Percentiles rank a stretch among this genome's conserved stretches.
phyloP scores from a whole-genome alignment of 2,113 vertebrate species.

The Chauna torquata region DNA sequence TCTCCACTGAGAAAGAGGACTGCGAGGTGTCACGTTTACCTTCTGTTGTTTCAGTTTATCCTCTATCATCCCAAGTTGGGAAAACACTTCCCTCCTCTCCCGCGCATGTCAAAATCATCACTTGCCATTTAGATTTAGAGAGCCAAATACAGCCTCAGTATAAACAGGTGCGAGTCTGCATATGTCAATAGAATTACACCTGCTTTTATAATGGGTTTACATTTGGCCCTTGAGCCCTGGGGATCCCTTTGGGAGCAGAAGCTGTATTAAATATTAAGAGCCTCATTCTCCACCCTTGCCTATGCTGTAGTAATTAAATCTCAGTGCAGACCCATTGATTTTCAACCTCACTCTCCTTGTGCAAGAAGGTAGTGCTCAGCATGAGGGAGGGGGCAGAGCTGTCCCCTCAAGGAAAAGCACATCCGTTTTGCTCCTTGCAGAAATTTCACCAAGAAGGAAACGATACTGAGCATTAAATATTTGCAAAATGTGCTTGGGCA shows the following conservation, averaged over 20 bases:
- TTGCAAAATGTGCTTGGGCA: neutral
- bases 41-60: neutral
- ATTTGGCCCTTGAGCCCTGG: conserved; percentile 39
- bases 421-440: neutral
- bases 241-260: conserved; percentile 36
- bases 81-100: neutral
- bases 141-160: neutral
- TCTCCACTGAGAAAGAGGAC: neutral
- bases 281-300: conserved; percentile 52
- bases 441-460: neutral
- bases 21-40: conserved; percentile 1
- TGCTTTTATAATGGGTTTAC: conserved; percentile 46
- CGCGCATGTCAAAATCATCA: neutral
- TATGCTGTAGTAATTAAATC: conserved; percentile 30
- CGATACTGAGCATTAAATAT: neutral
- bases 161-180: conserved; percentile 26
- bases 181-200: conserved; percentile 55
- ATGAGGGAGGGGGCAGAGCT: neutral
- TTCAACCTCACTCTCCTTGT: neutral
- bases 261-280: conserved; percentile 66
- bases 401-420: neutral
- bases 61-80: neutral
- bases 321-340: conserved; percentile 32
- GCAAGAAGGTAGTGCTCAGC: neutral
- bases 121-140: conserved; percentile 29